phyloP scores from a whole-genome alignment of 2,113 vertebrate species.

The Progne subis region DNA sequence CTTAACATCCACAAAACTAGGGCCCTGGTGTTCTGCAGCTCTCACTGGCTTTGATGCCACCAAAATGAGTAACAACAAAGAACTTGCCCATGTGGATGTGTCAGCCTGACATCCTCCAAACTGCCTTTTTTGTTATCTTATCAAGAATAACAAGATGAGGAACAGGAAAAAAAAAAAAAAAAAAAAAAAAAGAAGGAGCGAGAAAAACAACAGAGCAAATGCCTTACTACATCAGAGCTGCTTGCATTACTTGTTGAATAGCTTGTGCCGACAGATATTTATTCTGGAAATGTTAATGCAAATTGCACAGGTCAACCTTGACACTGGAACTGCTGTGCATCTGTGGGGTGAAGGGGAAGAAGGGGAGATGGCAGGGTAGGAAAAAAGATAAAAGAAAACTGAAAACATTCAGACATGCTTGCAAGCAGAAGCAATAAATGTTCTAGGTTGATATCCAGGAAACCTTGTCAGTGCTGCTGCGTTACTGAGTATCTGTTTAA shows the following conservation, averaged over 20 bases:
- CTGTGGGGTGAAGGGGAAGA: background rate
- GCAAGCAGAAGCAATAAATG: background rate
- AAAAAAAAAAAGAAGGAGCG: too few relatives aligned
- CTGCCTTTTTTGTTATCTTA: background rate
- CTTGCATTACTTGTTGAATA: background rate
- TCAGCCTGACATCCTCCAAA: background rate
- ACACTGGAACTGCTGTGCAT: background rate
- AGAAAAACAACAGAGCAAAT: background rate
- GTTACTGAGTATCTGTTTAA: background rate
- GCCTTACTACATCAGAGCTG: background rate
- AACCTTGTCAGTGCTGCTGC: background rate
- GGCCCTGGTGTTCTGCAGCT: background rate
- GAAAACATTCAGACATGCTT: background rate
- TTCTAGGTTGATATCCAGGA: background rate
- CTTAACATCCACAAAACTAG: background rate
- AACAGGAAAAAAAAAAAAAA: background rate
- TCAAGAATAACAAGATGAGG: background rate
- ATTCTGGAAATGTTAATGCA: constrained; percentile 6
- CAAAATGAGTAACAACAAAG: background rate
- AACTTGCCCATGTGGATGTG: background rate
- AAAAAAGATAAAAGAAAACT: background rate
- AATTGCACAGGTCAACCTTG: background rate
- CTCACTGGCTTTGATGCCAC: background rate
- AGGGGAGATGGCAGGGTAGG: background rate
- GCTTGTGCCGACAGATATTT: background rate